Base-by-base conservation (phyloP, 2,888 invertebrate species). In the Dione juno region DNA sequence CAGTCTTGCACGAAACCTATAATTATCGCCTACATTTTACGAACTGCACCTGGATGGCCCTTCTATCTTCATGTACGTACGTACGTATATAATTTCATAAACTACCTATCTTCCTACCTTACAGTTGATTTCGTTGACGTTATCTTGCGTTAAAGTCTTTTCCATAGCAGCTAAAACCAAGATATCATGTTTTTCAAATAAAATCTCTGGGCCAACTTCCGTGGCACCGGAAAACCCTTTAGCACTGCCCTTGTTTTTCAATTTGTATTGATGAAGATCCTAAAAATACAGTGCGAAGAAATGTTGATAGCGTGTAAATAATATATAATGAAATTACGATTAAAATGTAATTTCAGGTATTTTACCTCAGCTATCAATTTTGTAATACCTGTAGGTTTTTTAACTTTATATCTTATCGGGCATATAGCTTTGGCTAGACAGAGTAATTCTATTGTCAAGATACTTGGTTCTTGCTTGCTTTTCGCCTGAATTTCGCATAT, bases 101-200 rank as follows among this genome's bases (percentile, higher is more conserved):
- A n/a, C 43, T 61, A n/a, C n/a, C n/a, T 54, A 11, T 59, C 21
- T 59, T 21, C 48, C 8, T 19, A 96, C 96, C 93, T 96, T 97
- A 74, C 96, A 95, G 80, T 97, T 94, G 57, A 97, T 88, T 78
- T 94, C 94, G 77, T 88, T 83, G 6, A 96, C 97, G 83, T 96
- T 96, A 35, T 94, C 94, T 74, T 94, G 93, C 71, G 93, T 95
- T 77, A 97, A 94, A 43, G 95, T 94, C 87, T 97, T 96, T 89
- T 97, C 97, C 79, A 95, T 93, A 65, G 97, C 97, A 61, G 97
- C 97, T 66, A 97, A 95, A 35, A 97, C 94, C 50, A 97, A 94
- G 77, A 97, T 97, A 84, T 97, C 97, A 87, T 97, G 97, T 80
- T 95, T 90, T 83, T 96, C 95, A 80, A 85, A 96, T 86, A 97